phyloP scores from a whole-genome alignment of 30 jellyfish, hydroid and myxozoan species.

The Cassiopea andromeda region DNA sequence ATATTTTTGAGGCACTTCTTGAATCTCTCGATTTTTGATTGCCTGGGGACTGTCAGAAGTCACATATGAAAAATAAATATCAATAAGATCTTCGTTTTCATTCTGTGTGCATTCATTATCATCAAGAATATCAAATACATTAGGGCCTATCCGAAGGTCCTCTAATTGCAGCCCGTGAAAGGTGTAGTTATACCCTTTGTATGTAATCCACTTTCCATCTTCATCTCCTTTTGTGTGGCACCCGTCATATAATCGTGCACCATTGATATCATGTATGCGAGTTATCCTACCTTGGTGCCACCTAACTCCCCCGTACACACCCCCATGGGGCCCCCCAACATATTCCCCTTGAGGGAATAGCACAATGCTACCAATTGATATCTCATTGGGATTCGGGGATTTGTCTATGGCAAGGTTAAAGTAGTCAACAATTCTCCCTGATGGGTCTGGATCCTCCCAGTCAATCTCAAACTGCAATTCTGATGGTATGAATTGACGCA shows the following conservation, averaged over 20 bases:
- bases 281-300: constrained; percentile 87
- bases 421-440: constrained; percentile 87
- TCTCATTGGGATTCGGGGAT: constrained; percentile 68
- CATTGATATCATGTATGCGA: constrained; percentile 20
- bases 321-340: constrained; percentile 32
- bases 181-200: constrained; percentile 40
- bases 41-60: constrained; percentile 50
- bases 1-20: constrained; percentile 23
- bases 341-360: constrained; percentile 81
- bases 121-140: constrained; percentile 77
- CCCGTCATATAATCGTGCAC: constrained; percentile 63
- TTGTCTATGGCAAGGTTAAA: constrained; percentile 77
- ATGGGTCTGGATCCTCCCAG: constrained; percentile 92
- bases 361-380: constrained; percentile 79
- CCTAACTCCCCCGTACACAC: constrained; percentile 67
- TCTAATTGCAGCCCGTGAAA: constrained; percentile 46
- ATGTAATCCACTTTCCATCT: constrained; percentile 80
- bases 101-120: constrained; percentile 1
- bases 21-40: constrained; percentile 34
- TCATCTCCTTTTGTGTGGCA: constrained; percentile 75
- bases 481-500: constrained; percentile 48
- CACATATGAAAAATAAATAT: constrained; percentile 55
- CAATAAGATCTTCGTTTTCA: constrained; percentile 27
- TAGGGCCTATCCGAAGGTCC: constrained; percentile 80
- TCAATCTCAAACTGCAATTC: constrained; percentile 77